Evolutionary conservation across 2,797 vertebrate species (phyloP).

Genomic region (Enteromius thamalakanensis): DNA sequence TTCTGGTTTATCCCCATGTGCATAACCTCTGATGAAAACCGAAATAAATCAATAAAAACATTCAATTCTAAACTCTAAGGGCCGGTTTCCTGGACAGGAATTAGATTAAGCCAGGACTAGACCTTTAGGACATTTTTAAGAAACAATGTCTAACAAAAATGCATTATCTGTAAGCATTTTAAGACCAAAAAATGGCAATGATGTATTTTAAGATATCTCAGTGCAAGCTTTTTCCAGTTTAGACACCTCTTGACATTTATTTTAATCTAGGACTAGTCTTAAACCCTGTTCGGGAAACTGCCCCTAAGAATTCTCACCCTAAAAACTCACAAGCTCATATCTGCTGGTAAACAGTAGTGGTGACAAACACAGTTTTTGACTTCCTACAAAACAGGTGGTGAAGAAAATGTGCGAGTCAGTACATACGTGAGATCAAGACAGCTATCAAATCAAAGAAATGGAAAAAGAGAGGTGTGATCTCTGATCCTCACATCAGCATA

Average conservation of each 20-base stretch:
- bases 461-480: conserved; percentile 5
- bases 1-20: background rate
- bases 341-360: background rate
- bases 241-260: too few species aligned
- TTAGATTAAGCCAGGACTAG: too few species aligned
- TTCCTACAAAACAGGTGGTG: background rate
- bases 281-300: too few species aligned
- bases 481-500: conserved; percentile 30
- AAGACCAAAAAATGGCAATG: too few species aligned
- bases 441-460: background rate
- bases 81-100: too few species aligned
- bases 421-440: background rate
- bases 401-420: background rate
- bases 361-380: background rate
- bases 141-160: too few species aligned
- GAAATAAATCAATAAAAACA: background rate
- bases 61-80: background rate
- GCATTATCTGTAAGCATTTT: too few species aligned
- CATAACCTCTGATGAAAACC: background rate
- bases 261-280: too few species aligned
- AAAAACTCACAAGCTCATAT: background rate
- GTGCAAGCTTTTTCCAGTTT: too few species aligned
- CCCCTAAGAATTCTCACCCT: background rate
- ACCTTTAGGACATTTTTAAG: too few species aligned
- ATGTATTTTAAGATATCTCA: too few species aligned